These are phyloP conservation scores for Pogonomyrmex californicus DNA, from an alignment of 1,140 invertebrate genomes.

Conservation along the genomic window DNA sequence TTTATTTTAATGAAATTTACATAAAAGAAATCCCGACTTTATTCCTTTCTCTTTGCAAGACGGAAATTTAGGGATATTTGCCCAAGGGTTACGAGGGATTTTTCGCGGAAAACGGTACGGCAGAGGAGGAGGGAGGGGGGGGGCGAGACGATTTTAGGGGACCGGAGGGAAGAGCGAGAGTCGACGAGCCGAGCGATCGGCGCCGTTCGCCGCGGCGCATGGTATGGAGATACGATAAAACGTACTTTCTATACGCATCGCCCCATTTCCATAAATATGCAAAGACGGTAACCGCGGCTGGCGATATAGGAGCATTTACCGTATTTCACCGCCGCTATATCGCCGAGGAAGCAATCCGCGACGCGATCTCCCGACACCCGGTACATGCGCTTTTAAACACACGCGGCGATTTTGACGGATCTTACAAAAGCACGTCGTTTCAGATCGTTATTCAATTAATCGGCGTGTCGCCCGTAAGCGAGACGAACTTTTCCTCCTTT, in stretches of 20 bases:
- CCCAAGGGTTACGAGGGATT: conserved; percentile 14
- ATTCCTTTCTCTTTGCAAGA: not conserved
- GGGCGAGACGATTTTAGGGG: conserved; percentile 11
- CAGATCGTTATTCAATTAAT: conserved; percentile 25
- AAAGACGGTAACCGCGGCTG: conserved; percentile 55
- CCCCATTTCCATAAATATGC: conserved; percentile 60
- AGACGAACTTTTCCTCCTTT: not conserved
- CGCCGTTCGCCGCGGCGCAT: conserved; percentile 4
- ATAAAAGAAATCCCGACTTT: not conserved
- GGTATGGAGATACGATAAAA: conserved; percentile 60
- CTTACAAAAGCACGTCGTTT: not conserved
- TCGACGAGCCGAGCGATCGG: conserved; percentile 34
- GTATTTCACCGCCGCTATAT: conserved; percentile 52
- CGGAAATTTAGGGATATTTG: not conserved
- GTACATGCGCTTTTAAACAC: conserved; percentile 12
- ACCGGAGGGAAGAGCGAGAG: not conserved
- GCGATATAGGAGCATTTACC: conserved; percentile 56
- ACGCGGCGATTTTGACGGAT: not conserved
- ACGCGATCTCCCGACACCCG: conserved; percentile 22
- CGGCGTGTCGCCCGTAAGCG: not conserved
- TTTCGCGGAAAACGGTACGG: conserved; percentile 26
- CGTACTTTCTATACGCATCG: conserved; percentile 59
- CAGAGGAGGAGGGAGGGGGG: not conserved
- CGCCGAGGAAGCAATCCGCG: conserved; percentile 38
- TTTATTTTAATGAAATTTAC: conserved; percentile 1